phyloP scores from a whole-genome alignment of 2,888 invertebrate species.

The Parnassius orleans region DNA sequence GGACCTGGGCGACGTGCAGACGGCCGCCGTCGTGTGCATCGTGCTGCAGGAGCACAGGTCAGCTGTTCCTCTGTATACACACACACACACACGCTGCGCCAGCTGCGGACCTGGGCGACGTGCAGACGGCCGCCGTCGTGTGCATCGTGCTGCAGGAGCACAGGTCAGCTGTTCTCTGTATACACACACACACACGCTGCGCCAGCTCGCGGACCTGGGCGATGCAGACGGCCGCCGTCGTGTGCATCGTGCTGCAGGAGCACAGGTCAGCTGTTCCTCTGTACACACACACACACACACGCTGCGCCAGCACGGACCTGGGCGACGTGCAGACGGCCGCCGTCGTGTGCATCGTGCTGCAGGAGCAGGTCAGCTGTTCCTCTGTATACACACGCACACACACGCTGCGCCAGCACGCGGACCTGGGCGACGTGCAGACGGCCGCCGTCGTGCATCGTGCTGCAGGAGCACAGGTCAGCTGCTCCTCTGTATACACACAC shows the following conservation, averaged over 20 bases:
- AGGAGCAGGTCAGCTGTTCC: slow-evolving; percentile 71
- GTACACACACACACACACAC: slow-evolving; percentile 47
- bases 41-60: slow-evolving; percentile 86
- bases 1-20: slow-evolving; percentile 92
- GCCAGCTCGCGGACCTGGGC: slow-evolving; percentile 89
- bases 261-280: slow-evolving; percentile 44
- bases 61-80: not conserved
- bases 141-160: slow-evolving; percentile 91
- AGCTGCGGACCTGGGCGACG: slow-evolving; percentile 91
- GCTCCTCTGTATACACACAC: not conserved
- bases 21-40: slow-evolving; percentile 90
- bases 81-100: slow-evolving; percentile 79
- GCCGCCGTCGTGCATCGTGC: slow-evolving; percentile 90
- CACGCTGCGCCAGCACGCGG: slow-evolving; percentile 88
- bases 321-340: slow-evolving; percentile 95
- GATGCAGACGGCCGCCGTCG: slow-evolving; percentile 92
- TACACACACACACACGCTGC: no score
- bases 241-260: slow-evolving; percentile 92
- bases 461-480: slow-evolving; percentile 83
- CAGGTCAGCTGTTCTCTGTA: slow-evolving; percentile 40
- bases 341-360: slow-evolving; percentile 91
- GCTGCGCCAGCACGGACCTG: slow-evolving; percentile 88
- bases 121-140: slow-evolving; percentile 92
- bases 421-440: slow-evolving; percentile 93
- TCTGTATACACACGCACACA: not conserved